Evolutionary conservation across 2,113 vertebrate species (phyloP), one percentile per base, ranked within the genome.

Genomic region (Rhea americana): DNA sequence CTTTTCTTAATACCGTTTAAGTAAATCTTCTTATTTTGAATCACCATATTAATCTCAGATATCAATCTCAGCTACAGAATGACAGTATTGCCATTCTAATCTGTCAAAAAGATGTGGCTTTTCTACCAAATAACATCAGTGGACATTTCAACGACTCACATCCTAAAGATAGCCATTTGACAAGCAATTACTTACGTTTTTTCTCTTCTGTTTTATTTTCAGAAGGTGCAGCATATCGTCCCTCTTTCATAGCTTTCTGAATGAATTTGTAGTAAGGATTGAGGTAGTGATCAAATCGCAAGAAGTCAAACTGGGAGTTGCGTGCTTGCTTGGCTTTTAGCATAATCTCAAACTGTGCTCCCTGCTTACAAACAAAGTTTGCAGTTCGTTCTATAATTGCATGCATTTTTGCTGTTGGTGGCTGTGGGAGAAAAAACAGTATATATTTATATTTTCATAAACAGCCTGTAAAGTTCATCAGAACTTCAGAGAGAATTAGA

Each of bases 201-300:
- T 98, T 95, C 91, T 98, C 97, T 0, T 98, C 98, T 0, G 85
- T 95, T 91, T 98, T 98, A 87, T 83, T 97, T 45, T 98, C 97
- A 0, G 98, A 97, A 84, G 90, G 89, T 8, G 97, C 85, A 1
- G 98, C 98, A 9, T 99, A 99, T 41, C 98, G 98, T 9, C 99
- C 99, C 72, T 99, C 99, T 65, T 99, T 99, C 99, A 99, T 99
- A 43, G 98, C 98, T 74, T 98, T 98, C 96, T 99, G 98, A 96
- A 99, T 98, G 97, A 99, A 98, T 91, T 98, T 99, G 97, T 99
- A 99, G 97, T 99, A 99, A 63, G 99, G 99, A 87, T 99, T 99
- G 97, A 99, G 98, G 98, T 99, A 99, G 97, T 99, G 99, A 96
- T 99, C 99, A 41, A 99, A 99, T 3, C 99, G 98, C 62, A 99